Evolutionary conservation across 1,140 invertebrate genomes (phyloP), one percentile per base, ranked within the genome.

Genomic region (Cardiocondyla obscurior): DNA sequence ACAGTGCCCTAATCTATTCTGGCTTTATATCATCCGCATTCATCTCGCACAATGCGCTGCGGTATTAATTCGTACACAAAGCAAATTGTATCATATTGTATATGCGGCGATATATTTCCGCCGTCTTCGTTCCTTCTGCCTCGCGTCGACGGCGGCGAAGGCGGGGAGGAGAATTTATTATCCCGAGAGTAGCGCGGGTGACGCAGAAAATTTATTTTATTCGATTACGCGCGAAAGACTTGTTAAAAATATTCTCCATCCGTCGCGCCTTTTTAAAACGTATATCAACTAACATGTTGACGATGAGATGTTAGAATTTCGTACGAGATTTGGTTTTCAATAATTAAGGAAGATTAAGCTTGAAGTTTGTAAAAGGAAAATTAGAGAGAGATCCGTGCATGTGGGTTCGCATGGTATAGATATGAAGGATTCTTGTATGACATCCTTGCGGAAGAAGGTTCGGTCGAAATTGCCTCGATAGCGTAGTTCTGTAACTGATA

Each of bases 401-500:
- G 16, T 12, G 67, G 3, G 4, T 5, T 16, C 14, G 16, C 1
- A 14, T 8, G 5, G n/a, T 14, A 36, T 3, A 55, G 3, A 22
- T 36, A 28, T 22, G 25, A n/a, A 46, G 0, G 16, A 33, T 42
- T 73, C 49, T 39, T 22, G 8, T 74, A 33, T 67, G 46, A 53
- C 62, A 19, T 53, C 55, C 62, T 79, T 55, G 74, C 46, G 46
- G 60, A 39, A 49, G 30, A 30, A 42, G n/a, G 3, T 67, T 53
- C 22, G 14, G 22, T 39, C 33, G 44, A 16, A 57, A 67, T 79
- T 67, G 74, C 62, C n/a, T 53, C 62, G 72, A 10, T 14, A 64
- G 57, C 42, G 14, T 53, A 79, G 19, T 55, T 69, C 74, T 64
- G 30, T 76, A 33, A 64, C 73, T 79, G 62, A 79, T 79, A 77